phyloP scores from a whole-genome alignment of 2,888 invertebrate species.

The Lapara coniferarum region DNA sequence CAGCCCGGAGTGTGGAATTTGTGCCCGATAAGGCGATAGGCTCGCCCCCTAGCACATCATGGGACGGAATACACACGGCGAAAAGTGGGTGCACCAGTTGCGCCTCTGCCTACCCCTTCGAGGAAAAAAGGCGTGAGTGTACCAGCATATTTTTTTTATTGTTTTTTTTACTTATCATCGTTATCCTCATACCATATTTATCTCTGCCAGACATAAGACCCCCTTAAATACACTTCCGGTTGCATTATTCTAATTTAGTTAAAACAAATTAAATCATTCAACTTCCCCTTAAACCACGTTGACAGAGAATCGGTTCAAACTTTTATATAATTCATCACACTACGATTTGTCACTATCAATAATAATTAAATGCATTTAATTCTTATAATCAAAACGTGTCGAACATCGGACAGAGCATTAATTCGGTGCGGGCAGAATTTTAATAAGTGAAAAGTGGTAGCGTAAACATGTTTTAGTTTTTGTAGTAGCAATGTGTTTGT shows the following conservation, averaged over 20 bases:
- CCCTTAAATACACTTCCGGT: too few relatives aligned
- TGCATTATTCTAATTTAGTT: not conserved
- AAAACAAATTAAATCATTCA: not conserved
- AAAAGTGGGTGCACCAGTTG: too few relatives aligned
- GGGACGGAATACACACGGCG: too few relatives aligned
- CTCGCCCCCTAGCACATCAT: too few relatives aligned
- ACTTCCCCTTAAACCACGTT: constrained; percentile 33
- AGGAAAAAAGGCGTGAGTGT: too few relatives aligned
- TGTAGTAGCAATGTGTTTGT: constrained; percentile 8
- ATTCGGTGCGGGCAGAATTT: constrained; percentile 32
- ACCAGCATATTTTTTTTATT: too few relatives aligned
- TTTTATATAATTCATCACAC: constrained; percentile 41
- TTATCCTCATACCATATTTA: not conserved
- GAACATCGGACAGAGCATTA: constrained; percentile 43
- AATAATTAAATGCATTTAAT: constrained; percentile 49
- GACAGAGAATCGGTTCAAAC: constrained; percentile 36
- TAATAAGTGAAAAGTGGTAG: constrained; percentile 31
- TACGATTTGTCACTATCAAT: constrained; percentile 54
- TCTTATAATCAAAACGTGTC: constrained; percentile 50
- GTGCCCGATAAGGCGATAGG: too few relatives aligned
- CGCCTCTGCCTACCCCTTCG: too few relatives aligned
- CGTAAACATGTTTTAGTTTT: constrained; percentile 12
- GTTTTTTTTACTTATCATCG: too few relatives aligned
- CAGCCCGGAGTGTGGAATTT: too few relatives aligned
- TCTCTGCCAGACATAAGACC: not conserved